Evolutionary conservation across 2,113 vertebrate genomes (phyloP).

Genomic region (Phrynosoma blainvillii): DNA sequence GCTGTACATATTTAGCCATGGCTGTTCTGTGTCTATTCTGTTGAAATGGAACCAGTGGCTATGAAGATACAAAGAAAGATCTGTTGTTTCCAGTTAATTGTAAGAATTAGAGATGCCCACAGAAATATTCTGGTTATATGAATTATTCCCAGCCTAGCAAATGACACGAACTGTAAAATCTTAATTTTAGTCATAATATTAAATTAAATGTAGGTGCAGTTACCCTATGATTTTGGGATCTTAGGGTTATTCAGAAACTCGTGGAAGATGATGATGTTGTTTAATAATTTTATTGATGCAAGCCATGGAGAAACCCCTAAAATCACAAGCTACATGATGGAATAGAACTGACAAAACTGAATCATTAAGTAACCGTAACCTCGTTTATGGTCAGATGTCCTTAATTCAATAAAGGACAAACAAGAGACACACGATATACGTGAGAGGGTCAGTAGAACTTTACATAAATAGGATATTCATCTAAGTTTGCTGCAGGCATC

Average conservation of each 20-base stretch:
- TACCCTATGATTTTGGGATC: background rate
- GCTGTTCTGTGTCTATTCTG: background rate
- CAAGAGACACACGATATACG: slow-evolving; percentile 26
- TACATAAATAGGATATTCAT: slow-evolving; percentile 66
- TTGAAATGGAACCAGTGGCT: background rate
- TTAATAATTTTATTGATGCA: slow-evolving; percentile 8
- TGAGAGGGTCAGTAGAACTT: slow-evolving; percentile 62
- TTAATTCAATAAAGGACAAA: slow-evolving; percentile 23
- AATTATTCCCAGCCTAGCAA: background rate
- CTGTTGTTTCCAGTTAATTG: slow-evolving; percentile 47
- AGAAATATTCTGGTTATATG: background rate
- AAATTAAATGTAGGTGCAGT: background rate
- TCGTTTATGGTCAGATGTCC: slow-evolving; percentile 51
- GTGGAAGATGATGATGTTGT: slow-evolving; percentile 7
- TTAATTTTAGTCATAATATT: slow-evolving; percentile 18
- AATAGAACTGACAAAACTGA: slow-evolving; percentile 16
- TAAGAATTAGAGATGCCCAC: background rate
- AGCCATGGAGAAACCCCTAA: slow-evolving; percentile 14
- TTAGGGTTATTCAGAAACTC: slow-evolving; percentile 14
- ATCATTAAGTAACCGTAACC: slow-evolving; percentile 57
- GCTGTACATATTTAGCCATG: background rate
- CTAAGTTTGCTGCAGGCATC: slow-evolving; percentile 67
- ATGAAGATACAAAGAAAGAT: slow-evolving; percentile 48
- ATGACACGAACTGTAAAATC: background rate
- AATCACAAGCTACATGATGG: slow-evolving; percentile 13